These are phyloP conservation scores for Scaptomyza cyrtandrae DNA, from an alignment of 2,888 invertebrate genomes.

Conservation along the genomic window DNA sequence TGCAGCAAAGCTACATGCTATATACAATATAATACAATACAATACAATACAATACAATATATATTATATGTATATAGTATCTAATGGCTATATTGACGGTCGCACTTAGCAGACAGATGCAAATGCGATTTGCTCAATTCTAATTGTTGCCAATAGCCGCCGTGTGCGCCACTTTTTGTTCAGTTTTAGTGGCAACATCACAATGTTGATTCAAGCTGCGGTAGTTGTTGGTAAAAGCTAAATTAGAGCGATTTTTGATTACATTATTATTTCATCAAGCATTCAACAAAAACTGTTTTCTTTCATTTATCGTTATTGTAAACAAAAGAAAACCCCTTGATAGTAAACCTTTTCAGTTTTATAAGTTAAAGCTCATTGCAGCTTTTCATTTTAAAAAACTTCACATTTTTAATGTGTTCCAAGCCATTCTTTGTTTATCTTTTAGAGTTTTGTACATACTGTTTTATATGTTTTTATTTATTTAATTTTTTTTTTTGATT, in stretches of 20 bases:
- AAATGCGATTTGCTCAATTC: slow-evolving; percentile 5
- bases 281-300: background rate
- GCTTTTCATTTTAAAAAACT: no score
- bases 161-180: slow-evolving; percentile 20
- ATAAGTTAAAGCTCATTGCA: no score
- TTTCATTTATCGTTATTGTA: background rate
- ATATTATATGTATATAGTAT: background rate
- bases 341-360: background rate
- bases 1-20: slow-evolving; percentile 28
- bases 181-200: slow-evolving; percentile 78
- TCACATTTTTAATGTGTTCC: background rate
- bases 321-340: background rate
- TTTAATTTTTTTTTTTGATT: background rate
- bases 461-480: no score
- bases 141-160: slow-evolving; percentile 32
- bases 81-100: background rate
- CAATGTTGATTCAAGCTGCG: slow-evolving; percentile 83
- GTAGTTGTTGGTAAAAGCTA: slow-evolving; percentile 84
- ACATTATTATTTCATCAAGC: slow-evolving; percentile 13
- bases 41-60: slow-evolving; percentile 3
- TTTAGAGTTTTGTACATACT: background rate
- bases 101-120: slow-evolving; percentile 18
- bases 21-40: background rate
- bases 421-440: background rate
- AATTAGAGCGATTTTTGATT: slow-evolving; percentile 80